These are phyloP conservation scores for Stenurella melanura DNA, from an alignment of 2,888 invertebrate species.

Conservation along the genomic window DNA sequence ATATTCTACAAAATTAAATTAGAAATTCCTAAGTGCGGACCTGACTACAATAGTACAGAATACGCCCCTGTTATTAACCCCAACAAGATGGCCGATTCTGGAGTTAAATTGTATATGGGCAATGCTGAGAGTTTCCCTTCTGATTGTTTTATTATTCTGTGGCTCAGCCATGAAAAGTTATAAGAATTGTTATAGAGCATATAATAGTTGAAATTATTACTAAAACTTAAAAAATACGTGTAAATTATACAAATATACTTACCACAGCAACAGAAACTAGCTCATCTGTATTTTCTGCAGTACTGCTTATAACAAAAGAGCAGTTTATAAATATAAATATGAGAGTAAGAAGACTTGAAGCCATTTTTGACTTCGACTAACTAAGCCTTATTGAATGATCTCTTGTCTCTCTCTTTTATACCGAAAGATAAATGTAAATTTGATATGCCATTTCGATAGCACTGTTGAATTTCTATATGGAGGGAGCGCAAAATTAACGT, in stretches of 20 bases:
- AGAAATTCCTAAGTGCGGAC: too few species aligned
- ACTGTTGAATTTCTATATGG: neutral
- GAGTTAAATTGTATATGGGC: too few species aligned
- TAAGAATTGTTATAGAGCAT: too few species aligned
- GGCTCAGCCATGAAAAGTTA: too few species aligned
- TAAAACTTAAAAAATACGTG: neutral
- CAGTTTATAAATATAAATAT: neutral
- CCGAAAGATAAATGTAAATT: neutral
- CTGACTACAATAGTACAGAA: too few species aligned
- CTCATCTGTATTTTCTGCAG: neutral
- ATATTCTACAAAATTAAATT: too few species aligned
- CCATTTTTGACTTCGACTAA: neutral
- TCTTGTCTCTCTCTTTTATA: neutral
- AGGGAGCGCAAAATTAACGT: neutral
- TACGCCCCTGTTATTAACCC: too few species aligned
- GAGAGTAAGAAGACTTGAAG: too few species aligned
- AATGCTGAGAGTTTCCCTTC: too few species aligned
- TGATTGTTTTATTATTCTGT: too few species aligned
- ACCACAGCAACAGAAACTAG: slow-evolving; percentile 17
- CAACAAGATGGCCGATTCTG: too few species aligned
- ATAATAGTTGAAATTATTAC: neutral
- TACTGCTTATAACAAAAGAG: neutral
- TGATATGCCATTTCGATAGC: neutral
- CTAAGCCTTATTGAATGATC: neutral
- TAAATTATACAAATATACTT: slow-evolving; percentile 7